phyloP scores from a whole-genome alignment of 1,140 invertebrate genomes.

The Zaprionus kolodkinae region DNA sequence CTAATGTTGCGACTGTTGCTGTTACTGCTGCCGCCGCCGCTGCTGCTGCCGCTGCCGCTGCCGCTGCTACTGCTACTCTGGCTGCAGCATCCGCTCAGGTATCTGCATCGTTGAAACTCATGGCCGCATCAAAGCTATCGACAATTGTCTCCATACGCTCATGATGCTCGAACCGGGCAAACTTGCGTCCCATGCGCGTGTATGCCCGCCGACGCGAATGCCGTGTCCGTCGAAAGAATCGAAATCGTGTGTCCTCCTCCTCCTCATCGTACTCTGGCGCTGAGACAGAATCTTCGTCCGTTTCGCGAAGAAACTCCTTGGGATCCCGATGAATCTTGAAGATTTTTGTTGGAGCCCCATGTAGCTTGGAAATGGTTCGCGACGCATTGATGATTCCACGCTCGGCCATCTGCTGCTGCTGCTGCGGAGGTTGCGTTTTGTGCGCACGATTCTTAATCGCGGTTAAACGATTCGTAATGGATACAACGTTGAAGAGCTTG shows the following conservation, averaged over 20 bases:
- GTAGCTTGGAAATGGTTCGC: slow-evolving; percentile 75
- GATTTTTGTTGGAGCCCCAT: slow-evolving; percentile 64
- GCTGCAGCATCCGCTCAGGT: slow-evolving; percentile 57
- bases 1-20: slow-evolving; percentile 8
- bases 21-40: slow-evolving; percentile 6
- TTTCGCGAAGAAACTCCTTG: slow-evolving; percentile 75
- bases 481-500: slow-evolving; percentile 78
- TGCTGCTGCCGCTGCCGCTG: slow-evolving; percentile 17
- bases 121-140: slow-evolving; percentile 78
- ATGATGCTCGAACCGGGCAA: slow-evolving; percentile 75
- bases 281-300: slow-evolving; percentile 80
- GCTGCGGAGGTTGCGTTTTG: slow-evolving; percentile 23
- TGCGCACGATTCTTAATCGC: slow-evolving; percentile 62
- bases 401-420: slow-evolving; percentile 51
- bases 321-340: slow-evolving; percentile 81
- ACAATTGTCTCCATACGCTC: slow-evolving; percentile 82
- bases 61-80: slow-evolving; percentile 26
- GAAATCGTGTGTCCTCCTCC: slow-evolving; percentile 73
- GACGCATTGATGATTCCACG: slow-evolving; percentile 74
- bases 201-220: slow-evolving; percentile 45
- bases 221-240: slow-evolving; percentile 64
- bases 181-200: slow-evolving; percentile 62
- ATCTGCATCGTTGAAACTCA: slow-evolving; percentile 80
- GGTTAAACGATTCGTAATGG: slow-evolving; percentile 71
- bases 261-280: slow-evolving; percentile 79